These are phyloP conservation scores for Pangasius krempfi DNA, from an alignment of 2,797 vertebrate species.

Conservation along the genomic window DNA sequence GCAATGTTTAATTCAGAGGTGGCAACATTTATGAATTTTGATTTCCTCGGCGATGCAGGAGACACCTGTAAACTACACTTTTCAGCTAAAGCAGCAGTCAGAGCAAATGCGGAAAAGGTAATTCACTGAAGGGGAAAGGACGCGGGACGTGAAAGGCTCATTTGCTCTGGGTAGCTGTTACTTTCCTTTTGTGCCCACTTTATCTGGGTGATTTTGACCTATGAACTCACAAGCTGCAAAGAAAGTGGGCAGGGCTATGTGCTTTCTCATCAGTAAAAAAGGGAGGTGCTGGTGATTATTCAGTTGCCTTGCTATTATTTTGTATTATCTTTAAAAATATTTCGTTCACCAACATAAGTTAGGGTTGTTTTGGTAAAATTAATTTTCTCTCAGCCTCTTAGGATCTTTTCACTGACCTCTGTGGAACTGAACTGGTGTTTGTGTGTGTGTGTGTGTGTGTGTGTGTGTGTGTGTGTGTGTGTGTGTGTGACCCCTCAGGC, in stretches of 20 bases:
- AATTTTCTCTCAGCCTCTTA: not conserved
- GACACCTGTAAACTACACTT: not conserved
- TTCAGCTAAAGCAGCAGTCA: not conserved
- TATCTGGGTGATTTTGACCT: not conserved
- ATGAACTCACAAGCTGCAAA: not conserved
- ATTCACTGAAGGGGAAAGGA: not conserved
- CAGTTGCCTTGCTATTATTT: no score
- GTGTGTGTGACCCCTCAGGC: conserved; percentile 70
- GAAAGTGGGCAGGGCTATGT: not conserved
- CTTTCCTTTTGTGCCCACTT: not conserved
- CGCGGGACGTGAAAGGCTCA: not conserved
- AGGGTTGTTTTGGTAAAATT: not conserved
- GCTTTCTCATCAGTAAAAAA: not conserved
- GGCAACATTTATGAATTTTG: no score
- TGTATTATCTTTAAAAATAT: not conserved
- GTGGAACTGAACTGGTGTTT: not conserved
- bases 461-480: not conserved
- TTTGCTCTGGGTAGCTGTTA: not conserved
- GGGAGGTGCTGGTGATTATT: not conserved
- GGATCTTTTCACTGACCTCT: not conserved
- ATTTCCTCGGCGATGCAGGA: no score
- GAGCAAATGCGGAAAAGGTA: not conserved
- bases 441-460: not conserved
- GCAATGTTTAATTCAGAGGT: no score
- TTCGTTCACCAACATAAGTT: not conserved